A percentile compares a stretch with the other conserved stretches of the same genome.
Conservation (phyloP, 2,113 vertebrate genomes). For the Saccopteryx leptura region DNA sequence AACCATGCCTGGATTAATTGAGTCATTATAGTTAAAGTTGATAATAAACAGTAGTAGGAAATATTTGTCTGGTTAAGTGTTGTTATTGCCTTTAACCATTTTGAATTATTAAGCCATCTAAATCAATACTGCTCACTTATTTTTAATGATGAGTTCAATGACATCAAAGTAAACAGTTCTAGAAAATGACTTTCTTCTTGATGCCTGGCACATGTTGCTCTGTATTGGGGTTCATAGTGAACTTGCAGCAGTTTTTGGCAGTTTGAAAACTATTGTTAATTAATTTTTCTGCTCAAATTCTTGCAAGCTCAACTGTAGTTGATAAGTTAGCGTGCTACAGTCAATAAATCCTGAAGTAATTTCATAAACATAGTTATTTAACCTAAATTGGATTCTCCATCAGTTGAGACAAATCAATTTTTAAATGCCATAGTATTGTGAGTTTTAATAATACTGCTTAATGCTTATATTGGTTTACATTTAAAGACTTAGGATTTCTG, state of each 20-base stretch:
- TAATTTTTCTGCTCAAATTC: conserved; percentile 86
- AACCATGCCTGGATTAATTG: conserved; percentile 70
- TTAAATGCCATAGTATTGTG: conserved; percentile 80
- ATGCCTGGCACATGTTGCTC: conserved; percentile 32
- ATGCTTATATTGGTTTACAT: conserved; percentile 53
- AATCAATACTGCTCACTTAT: conserved; percentile 85
- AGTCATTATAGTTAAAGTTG: conserved; percentile 71
- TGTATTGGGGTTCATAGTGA: conserved; percentile 61
- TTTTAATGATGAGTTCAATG: conserved; percentile 84
- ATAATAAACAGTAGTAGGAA: conserved; percentile 80
- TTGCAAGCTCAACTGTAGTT: conserved; percentile 81
- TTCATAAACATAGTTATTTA: conserved; percentile 85
- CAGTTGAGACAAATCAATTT: conserved; percentile 82
- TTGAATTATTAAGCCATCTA: conserved; percentile 83
- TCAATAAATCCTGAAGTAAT: conserved; percentile 84
- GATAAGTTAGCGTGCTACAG: conserved; percentile 81
- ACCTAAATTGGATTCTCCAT: conserved; percentile 84
- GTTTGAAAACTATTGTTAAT: conserved; percentile 86
- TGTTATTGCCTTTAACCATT: conserved; percentile 79
- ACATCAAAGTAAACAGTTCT: conserved; percentile 75
- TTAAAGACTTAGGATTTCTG: conserved; percentile 58
- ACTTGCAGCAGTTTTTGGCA: conserved; percentile 71
- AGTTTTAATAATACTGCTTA: conserved; percentile 76
- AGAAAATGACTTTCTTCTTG: conserved; percentile 74
- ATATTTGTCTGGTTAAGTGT: conserved; percentile 73